Conservation (phyloP, 2,113 vertebrate species). For the Antigone vipio region DNA sequence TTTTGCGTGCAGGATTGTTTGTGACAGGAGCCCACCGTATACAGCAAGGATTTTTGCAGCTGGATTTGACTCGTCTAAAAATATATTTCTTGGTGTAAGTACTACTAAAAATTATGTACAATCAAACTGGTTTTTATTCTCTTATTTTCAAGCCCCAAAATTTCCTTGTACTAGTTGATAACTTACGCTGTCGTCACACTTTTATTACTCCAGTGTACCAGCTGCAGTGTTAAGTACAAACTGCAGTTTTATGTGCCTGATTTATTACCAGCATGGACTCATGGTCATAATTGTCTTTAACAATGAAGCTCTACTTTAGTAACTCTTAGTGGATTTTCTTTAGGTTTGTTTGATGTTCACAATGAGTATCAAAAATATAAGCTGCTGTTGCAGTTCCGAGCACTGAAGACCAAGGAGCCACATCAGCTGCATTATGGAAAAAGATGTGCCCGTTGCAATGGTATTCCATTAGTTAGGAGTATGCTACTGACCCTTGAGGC, state of each 20-base stretch:
- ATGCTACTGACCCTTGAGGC: neutral
- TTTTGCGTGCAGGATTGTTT: slow-evolving; percentile 95
- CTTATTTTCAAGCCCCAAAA: neutral
- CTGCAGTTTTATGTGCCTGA: neutral
- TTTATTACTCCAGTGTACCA: neutral
- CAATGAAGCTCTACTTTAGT: neutral
- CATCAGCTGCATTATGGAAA: neutral
- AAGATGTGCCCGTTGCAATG: neutral
- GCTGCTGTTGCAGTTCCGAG: neutral
- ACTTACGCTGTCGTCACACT: neutral
- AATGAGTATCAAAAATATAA: too few relatives aligned
- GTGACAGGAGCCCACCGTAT: slow-evolving; percentile 88
- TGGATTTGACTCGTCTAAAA: slow-evolving; percentile 97
- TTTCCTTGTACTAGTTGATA: neutral
- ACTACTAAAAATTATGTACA: neutral
- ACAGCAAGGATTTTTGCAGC: slow-evolving; percentile 95
- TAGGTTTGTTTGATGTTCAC: neutral
- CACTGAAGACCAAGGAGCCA: neutral
- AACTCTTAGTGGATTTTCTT: neutral
- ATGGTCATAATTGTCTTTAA: neutral
- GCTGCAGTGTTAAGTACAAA: neutral
- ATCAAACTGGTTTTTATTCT: neutral
- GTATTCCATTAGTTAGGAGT: neutral
- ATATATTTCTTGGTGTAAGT: slow-evolving; percentile 98
- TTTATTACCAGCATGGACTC: neutral